A percentile compares a stretch with the other conserved stretches of the same genome.
phyloP scores from a whole-genome alignment of 2,113 vertebrate genomes.

The Synodontis membranacea region DNA sequence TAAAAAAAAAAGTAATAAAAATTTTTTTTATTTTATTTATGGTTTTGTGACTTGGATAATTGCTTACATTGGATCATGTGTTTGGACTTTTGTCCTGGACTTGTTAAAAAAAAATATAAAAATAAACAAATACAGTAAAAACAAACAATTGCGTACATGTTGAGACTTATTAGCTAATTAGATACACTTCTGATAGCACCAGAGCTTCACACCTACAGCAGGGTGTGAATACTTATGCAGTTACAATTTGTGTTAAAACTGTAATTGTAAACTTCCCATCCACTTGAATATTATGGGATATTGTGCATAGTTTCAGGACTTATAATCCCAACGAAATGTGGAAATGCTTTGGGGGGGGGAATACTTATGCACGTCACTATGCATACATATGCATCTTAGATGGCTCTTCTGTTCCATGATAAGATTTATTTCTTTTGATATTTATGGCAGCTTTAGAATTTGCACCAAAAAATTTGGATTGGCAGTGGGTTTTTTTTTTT shows the following conservation, averaged over 20 bases:
- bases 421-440: not conserved
- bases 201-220: not conserved
- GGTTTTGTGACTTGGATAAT: not conserved
- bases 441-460: not conserved
- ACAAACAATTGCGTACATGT: too few relatives aligned
- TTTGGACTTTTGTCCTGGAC: not conserved
- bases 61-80: not conserved
- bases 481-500: not conserved
- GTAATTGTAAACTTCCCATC: not conserved
- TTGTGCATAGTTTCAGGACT: not conserved
- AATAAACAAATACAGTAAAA: too few relatives aligned
- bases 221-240: not conserved
- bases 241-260: not conserved
- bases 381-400: not conserved
- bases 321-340: not conserved
- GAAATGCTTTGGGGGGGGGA: not conserved
- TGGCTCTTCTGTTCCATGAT: not conserved
- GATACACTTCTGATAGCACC: not conserved
- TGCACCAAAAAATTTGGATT: not conserved
- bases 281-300: not conserved
- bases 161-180: not conserved
- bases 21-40: too few relatives aligned
- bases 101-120: too few relatives aligned
- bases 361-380: not conserved
- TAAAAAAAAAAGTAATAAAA: not conserved